Evolutionary conservation across 2,113 vertebrate genomes (phyloP), one percentile per base, ranked within the genome.

Genomic region (Aspiorhynchus laticeps): DNA sequence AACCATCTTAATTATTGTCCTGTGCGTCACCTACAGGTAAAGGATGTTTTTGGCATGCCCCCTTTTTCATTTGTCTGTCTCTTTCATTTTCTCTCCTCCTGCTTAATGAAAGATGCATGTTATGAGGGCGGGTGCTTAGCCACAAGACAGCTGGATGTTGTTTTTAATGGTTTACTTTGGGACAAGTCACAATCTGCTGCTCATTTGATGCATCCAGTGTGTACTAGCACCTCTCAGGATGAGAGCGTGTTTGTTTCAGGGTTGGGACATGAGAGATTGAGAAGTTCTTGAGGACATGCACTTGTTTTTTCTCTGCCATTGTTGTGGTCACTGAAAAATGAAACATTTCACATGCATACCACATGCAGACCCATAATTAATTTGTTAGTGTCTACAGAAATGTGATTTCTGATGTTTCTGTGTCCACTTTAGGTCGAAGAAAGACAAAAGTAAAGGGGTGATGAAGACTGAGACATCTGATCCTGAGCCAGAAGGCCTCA

Each of bases 401-500:
- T 75, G 36, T 84, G 31, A 31, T 15, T 46, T 33, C 43, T 48
- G 9, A 65, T 69, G 10, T 61, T 15, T 28, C 21, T 82, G 51
- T 61, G 8, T 53, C 5, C 21, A 17, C 91, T 73, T 71, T 90
- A 99, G 98, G 93, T 99, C 98, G 86, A 99, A 99, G 94, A 99
- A 99, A 91, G 98, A 99, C 92, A 99, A 98, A 93, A 95, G 95
- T 87, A 99, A 99, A 97, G 94, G 96, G 4, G 96, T 97, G 88
- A 95, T 97, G 84, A 99, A 99, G 91, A 89, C 97, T 0, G 98
- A 99, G 31, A 31, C 92, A 63, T 97, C 98, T 0, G 98, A 99
- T 86, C 97, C 97, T n/a, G 98, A 99, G 84, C 97, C 98, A 0
- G 98, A 99, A 92, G 98, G 98, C 19, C 93, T 99, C 88, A 98